These are phyloP conservation scores for Siderastrea radians DNA, from an alignment of 92 coral and sea anemone species.

Conservation along the genomic window DNA sequence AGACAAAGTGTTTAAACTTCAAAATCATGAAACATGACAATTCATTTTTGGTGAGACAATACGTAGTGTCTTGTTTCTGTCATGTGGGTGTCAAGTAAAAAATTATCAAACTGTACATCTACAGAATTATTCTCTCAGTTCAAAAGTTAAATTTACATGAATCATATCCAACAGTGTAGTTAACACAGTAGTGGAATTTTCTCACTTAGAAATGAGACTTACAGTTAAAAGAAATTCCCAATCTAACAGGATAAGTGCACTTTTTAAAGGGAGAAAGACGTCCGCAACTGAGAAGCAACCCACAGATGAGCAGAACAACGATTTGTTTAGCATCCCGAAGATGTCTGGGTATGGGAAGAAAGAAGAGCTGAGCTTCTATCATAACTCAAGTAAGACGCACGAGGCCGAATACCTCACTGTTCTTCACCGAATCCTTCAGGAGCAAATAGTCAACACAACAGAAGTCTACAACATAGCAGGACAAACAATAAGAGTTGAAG, in stretches of 20 bases:
- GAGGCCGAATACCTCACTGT: conserved; percentile 17
- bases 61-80: conserved; percentile 7
- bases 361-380: neutral
- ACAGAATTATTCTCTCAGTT: neutral
- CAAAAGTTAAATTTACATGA: neutral
- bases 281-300: conserved; percentile 15
- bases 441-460: conserved; percentile 28
- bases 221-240: conserved; percentile 22
- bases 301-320: neutral
- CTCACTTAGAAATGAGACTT: neutral
- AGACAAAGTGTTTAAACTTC: too few relatives aligned
- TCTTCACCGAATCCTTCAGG: conserved; percentile 40
- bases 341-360: neutral
- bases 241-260: conserved; percentile 11
- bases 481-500: conserved; percentile 27
- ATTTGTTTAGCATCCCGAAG: neutral
- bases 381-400: neutral
- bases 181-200: neutral
- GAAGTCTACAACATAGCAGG: conserved; percentile 38
- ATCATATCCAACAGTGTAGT: too few relatives aligned
- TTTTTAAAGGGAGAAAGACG: conserved; percentile 27
- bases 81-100: neutral
- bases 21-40: too few relatives aligned
- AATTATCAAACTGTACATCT: conserved; percentile 3
- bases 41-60: too few relatives aligned